Evolutionary conservation across 2,113 vertebrate species (phyloP).

Genomic region (Okapia johnstoni): DNA sequence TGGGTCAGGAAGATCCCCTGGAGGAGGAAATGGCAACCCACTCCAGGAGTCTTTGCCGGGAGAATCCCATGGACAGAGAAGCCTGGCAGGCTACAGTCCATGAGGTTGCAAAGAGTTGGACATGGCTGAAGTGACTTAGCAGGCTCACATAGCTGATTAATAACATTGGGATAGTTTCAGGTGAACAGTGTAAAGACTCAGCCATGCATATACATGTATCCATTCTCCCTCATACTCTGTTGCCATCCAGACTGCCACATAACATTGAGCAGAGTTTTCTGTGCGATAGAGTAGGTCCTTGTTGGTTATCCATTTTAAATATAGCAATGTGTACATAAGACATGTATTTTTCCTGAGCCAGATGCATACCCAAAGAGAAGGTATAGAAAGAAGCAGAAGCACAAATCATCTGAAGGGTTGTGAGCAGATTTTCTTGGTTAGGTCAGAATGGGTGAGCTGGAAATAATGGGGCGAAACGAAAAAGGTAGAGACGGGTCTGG

Average conservation of each 20-base stretch:
- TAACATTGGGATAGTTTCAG: not conserved
- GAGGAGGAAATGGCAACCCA: not conserved
- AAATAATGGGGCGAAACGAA: not conserved
- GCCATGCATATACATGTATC: not conserved
- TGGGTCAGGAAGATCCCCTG: not conserved
- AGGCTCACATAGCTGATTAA: not conserved
- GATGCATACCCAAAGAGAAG: not conserved
- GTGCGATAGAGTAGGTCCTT: not conserved
- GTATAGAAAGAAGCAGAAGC: not conserved
- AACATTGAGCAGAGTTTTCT: not conserved
- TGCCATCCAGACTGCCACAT: not conserved
- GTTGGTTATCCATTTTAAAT: not conserved
- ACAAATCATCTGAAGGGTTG: not conserved
- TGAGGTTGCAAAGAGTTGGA: not conserved
- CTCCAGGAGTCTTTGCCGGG: not conserved
- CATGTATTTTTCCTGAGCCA: not conserved
- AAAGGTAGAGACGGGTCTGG: not conserved
- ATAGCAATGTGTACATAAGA: not conserved
- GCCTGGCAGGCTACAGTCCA: not conserved
- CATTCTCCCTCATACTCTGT: not conserved
- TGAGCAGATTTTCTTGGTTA: not conserved
- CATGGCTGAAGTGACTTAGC: not conserved
- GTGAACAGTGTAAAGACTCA: not conserved
- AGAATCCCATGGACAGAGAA: not conserved
- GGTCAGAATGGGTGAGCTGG: not conserved